A percentile compares a stretch with the other conserved stretches of the same genome.
These are phyloP conservation scores for Tenthredo distinguenda DNA, from an alignment of 2,888 invertebrate species.

Conservation along the genomic window DNA sequence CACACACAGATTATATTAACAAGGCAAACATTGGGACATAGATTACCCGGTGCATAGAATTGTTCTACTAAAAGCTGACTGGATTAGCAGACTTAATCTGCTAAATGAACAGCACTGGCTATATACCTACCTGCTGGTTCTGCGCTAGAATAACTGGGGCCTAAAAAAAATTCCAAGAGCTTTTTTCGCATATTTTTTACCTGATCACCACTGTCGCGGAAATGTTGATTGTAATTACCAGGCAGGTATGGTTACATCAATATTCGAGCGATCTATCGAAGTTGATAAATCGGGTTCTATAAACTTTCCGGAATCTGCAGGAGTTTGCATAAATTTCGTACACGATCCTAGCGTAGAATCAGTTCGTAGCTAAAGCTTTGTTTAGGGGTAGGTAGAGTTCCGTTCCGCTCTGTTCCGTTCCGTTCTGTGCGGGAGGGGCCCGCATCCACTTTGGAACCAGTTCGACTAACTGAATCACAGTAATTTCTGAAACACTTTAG, in stretches of 20 bases:
- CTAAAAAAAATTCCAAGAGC: neutral
- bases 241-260: neutral
- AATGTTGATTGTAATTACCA: neutral
- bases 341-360: neutral
- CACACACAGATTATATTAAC: slow-evolving; percentile 50
- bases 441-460: slow-evolving; percentile 33
- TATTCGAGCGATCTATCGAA: neutral
- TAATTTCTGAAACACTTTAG: slow-evolving; percentile 52
- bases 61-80: slow-evolving; percentile 51
- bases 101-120: slow-evolving; percentile 41
- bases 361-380: slow-evolving; percentile 13
- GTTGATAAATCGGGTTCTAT: neutral
- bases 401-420: neutral
- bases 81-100: slow-evolving; percentile 54
- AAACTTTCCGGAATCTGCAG: neutral
- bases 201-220: neutral
- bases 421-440: neutral
- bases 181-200: neutral
- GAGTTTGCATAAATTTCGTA: neutral
- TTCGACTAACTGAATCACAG: slow-evolving; percentile 49
- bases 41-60: slow-evolving; percentile 46
- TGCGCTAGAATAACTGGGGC: neutral
- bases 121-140: neutral
- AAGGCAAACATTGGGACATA: slow-evolving; percentile 50
- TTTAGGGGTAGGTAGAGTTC: slow-evolving; percentile 26